Conservation (phyloP, 2,888 invertebrate genomes). For the Camptogramma bilineatum region DNA sequence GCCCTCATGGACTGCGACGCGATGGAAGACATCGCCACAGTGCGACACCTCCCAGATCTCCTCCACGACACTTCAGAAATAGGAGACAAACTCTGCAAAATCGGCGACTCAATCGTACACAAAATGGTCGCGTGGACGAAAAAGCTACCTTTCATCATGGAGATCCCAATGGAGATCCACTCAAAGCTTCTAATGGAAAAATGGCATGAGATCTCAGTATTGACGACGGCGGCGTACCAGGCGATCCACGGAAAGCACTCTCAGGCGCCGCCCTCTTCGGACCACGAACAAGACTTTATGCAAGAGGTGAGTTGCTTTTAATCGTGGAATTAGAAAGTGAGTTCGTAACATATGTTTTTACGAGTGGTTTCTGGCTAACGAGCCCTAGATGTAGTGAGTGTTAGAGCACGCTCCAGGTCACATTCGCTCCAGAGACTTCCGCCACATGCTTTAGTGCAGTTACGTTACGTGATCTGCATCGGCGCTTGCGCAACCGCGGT, state of each 20-base stretch:
- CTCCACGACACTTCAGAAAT: conserved; percentile 96
- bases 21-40: conserved; percentile 97
- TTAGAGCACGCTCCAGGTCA: conserved; percentile 63
- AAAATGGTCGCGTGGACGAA: conserved; percentile 99
- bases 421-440: conserved; percentile 80
- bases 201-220: conserved; percentile 98
- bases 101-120: conserved; percentile 99
- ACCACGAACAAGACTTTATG: conserved; percentile 91
- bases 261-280: conserved; percentile 76
- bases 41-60: conserved; percentile 95
- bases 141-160: conserved; percentile 97
- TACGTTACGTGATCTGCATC: conserved; percentile 85
- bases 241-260: conserved; percentile 91
- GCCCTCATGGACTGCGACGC: conserved; percentile 98
- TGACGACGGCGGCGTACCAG: conserved; percentile 97
- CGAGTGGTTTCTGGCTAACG: conserved; percentile 43
- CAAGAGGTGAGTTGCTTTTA: conserved; percentile 89
- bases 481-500: conserved; percentile 77
- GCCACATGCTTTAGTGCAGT: conserved; percentile 77
- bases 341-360: conserved; percentile 37
- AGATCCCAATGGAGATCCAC: conserved; percentile 98
- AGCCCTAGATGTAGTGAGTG: conserved; percentile 59
- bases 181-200: conserved; percentile 98
- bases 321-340: conserved; percentile 40
- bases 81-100: conserved; percentile 96